Conservation (phyloP, 1,140 invertebrate genomes). For the Aphidius ervi region DNA sequence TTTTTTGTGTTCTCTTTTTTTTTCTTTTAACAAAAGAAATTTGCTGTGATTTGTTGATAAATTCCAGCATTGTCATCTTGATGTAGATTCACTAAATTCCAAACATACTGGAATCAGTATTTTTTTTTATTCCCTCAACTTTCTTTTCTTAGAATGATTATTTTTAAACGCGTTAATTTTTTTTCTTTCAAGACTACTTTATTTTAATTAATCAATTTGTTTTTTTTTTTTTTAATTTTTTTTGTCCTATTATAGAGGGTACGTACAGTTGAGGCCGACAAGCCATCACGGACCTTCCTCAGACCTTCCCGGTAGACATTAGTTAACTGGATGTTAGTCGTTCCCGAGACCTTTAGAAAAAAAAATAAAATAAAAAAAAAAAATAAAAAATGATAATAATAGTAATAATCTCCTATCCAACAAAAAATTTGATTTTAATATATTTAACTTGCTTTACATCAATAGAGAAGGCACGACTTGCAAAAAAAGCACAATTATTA, state of each 20-base stretch:
- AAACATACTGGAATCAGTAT: no score
- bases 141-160: no score
- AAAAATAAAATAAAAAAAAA: conserved; percentile 51
- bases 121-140: no score
- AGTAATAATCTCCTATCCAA: conserved; percentile 38
- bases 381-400: conserved; percentile 36
- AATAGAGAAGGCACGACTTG: conserved; percentile 33
- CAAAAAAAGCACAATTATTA: conserved; percentile 32
- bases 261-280: conserved; percentile 40
- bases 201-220: background rate
- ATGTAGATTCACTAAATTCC: no score
- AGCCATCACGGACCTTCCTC: conserved; percentile 49
- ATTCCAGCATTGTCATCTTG: no score
- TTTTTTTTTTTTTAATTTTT: background rate
- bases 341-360: conserved; percentile 52
- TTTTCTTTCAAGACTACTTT: background rate
- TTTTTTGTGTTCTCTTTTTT: no score
- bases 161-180: background rate
- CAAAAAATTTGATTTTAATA: conserved; percentile 23
- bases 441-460: conserved; percentile 29
- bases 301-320: conserved; percentile 55
- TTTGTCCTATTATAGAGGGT: conserved; percentile 28
- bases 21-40: no score
- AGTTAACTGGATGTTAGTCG: conserved; percentile 53
- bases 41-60: no score